phyloP scores from a whole-genome alignment of 1,140 invertebrate genomes.

The Drosophila orosa region DNA sequence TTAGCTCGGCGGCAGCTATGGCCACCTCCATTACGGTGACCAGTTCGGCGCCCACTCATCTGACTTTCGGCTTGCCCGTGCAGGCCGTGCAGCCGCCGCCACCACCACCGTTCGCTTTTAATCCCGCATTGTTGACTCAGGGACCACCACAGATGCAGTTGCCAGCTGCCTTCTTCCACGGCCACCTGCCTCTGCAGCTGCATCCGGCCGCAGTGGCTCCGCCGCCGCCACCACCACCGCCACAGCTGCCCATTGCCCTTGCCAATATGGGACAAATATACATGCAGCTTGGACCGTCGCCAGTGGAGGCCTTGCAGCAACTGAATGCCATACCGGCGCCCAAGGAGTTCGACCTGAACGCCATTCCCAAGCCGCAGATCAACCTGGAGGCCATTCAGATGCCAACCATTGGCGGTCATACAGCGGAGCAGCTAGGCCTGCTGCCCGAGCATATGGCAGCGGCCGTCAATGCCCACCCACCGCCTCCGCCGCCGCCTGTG shows the following conservation, averaged over 20 bases:
- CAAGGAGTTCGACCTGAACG: constrained; percentile 81
- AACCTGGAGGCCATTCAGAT: constrained; percentile 81
- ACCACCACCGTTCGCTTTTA: constrained; percentile 83
- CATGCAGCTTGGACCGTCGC: constrained; percentile 72
- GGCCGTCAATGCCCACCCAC: constrained; percentile 51
- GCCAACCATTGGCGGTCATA: constrained; percentile 45
- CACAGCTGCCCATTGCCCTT: constrained; percentile 71
- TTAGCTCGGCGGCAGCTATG: constrained; percentile 48
- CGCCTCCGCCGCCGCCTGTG: constrained; percentile 60
- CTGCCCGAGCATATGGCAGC: constrained; percentile 47
- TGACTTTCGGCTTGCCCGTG: constrained; percentile 72
- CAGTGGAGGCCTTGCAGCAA: constrained; percentile 70
- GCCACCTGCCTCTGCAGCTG: constrained; percentile 62
- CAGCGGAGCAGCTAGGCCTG: constrained; percentile 47
- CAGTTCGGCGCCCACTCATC: constrained; percentile 70
- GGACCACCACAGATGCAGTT: constrained; percentile 63
- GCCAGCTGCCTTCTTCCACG: constrained; percentile 65
- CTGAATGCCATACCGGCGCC: constrained; percentile 79
- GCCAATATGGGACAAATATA: constrained; percentile 72
- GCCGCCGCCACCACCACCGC: constrained; percentile 75
- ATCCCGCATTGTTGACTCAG: constrained; percentile 80
- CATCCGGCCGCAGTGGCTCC: constrained; percentile 74
- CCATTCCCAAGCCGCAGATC: constrained; percentile 81
- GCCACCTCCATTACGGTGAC: constrained; percentile 52
- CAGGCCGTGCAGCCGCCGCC: constrained; percentile 72